Conservation (phyloP, 2,113 vertebrate species). For the Cyprinodon variegatus region DNA sequence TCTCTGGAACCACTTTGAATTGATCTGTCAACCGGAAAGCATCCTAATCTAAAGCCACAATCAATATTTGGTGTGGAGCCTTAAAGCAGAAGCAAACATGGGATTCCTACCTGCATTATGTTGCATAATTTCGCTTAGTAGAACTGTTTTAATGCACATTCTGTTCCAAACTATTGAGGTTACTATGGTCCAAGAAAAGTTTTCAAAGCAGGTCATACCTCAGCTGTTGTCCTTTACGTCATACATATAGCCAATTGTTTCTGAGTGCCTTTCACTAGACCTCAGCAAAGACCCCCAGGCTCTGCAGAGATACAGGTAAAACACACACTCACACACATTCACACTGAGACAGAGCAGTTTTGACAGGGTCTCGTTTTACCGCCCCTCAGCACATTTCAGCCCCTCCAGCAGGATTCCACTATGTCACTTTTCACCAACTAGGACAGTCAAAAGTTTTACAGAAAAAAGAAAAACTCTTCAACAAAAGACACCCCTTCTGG, state of each 20-base stretch:
- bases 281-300: conserved; percentile 66
- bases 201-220: conserved; percentile 51
- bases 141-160: conserved; percentile 31
- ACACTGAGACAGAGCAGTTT: conserved; percentile 54
- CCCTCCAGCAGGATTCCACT: conserved; percentile 70
- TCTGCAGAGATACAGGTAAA: conserved; percentile 59
- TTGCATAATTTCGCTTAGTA: conserved; percentile 1
- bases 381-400: conserved; percentile 75
- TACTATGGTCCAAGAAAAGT: conserved; percentile 48
- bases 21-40: conserved; percentile 57
- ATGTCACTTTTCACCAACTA: conserved; percentile 65
- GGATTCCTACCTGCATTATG: not conserved
- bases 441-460: conserved; percentile 63
- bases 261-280: conserved; percentile 61
- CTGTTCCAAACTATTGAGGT: not conserved
- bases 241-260: conserved; percentile 68
- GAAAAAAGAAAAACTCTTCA: conserved; percentile 52
- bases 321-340: conserved; percentile 27
- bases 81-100: conserved; percentile 2
- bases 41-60: conserved; percentile 30
- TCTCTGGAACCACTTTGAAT: conserved; percentile 70
- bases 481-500: not conserved
- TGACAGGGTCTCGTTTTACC: conserved; percentile 72
- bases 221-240: conserved; percentile 63
- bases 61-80: conserved; percentile 38